Conservation (phyloP, 2,113 vertebrate genomes). For the Mastomys natalensis region DNA sequence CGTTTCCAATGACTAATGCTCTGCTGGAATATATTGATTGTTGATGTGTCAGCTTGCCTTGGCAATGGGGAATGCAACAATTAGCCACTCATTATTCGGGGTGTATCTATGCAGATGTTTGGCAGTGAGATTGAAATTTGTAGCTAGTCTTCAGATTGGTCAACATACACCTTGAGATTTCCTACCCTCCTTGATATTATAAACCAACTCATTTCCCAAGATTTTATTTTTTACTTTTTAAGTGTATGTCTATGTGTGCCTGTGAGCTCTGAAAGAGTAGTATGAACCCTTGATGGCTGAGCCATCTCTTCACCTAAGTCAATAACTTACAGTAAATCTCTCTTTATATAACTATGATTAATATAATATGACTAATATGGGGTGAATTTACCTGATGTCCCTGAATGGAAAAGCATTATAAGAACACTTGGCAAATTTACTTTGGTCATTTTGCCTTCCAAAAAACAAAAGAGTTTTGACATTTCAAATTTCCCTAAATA, state of each 20-base stretch:
- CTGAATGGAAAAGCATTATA: neutral
- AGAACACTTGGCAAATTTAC: neutral
- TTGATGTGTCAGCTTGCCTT: neutral
- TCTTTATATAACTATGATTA: neutral
- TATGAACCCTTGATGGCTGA: neutral
- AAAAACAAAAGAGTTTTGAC: slow-evolving; percentile 51
- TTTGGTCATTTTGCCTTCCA: slow-evolving; percentile 30
- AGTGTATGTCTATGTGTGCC: neutral
- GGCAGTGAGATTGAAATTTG: neutral
- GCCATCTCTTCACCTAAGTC: neutral
- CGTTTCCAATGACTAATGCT: slow-evolving; percentile 1
- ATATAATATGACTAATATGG: neutral
- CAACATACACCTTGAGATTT: neutral
- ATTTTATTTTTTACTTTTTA: neutral
- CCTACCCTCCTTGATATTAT: neutral
- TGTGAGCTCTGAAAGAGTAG: neutral
- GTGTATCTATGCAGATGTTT: neutral
- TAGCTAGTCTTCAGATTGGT: neutral
- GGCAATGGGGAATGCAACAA: neutral
- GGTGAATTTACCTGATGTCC: neutral
- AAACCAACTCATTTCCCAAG: neutral
- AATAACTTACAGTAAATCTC: neutral
- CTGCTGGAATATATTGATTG: neutral
- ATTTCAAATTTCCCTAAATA: neutral
- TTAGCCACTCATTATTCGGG: neutral